Conservation (phyloP, 2,113 vertebrate species). For the Caranx melampygus region DNA sequence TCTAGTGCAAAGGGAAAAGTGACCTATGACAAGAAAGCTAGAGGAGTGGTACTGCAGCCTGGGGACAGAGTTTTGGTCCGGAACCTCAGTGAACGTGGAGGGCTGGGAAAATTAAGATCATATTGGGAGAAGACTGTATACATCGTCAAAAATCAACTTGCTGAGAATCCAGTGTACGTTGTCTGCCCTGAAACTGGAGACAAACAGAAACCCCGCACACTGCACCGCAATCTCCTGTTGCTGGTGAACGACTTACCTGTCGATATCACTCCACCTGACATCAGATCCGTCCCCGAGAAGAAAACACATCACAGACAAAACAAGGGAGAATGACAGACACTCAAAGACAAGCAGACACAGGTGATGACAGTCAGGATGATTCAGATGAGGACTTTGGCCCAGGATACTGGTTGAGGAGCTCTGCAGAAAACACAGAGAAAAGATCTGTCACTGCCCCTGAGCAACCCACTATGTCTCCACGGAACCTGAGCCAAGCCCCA, state of each 20-base stretch:
- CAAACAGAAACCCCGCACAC: neutral
- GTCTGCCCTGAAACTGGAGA: neutral
- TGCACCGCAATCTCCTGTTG: neutral
- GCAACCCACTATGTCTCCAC: no score
- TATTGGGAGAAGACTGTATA: conserved; percentile 14
- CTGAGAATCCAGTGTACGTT: conserved; percentile 7
- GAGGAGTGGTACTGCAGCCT: neutral
- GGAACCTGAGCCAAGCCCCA: no score
- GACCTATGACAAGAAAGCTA: neutral
- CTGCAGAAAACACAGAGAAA: no score
- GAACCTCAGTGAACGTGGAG: neutral
- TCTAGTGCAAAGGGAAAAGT: neutral
- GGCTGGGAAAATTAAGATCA: neutral
- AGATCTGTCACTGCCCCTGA: no score
- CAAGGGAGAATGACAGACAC: no score
- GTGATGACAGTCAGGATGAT: no score
- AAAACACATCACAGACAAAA: no score
- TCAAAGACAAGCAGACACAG: no score
- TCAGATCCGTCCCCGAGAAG: no score
- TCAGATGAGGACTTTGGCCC: no score
- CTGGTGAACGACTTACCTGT: conserved; percentile 20
- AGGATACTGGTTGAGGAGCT: no score
- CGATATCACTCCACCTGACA: no score
- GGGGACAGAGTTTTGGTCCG: neutral
- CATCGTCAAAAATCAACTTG: conserved; percentile 2